A percentile compares a stretch with the other conserved stretches of the same genome.
Evolutionary conservation across 2,797 vertebrate genomes (phyloP).

Genomic region (Ctenopoma multispine): DNA sequence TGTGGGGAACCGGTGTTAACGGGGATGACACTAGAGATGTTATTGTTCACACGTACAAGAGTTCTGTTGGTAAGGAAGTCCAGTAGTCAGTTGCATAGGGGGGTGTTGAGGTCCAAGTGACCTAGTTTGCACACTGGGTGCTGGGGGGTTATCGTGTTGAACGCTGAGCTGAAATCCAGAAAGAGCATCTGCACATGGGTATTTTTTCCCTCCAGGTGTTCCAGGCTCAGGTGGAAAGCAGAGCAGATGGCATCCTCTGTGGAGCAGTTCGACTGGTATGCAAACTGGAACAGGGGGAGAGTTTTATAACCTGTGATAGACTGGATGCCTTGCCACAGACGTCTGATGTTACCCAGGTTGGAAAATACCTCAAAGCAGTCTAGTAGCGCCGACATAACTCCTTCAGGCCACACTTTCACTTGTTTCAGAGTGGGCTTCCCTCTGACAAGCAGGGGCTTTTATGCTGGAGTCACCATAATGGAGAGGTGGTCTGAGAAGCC

Average conservation of each 20-base stretch:
- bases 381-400: too few species aligned
- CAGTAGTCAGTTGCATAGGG: not conserved
- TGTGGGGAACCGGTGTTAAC: not conserved
- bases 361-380: too few species aligned
- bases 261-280: not conserved
- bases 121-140: not conserved
- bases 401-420: too few species aligned
- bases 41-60: not conserved
- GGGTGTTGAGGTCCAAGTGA: not conserved
- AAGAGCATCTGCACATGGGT: conserved; percentile 4
- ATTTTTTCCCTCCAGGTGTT: not conserved
- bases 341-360: too few species aligned
- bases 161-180: not conserved
- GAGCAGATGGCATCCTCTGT: not conserved
- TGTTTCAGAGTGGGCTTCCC: too few species aligned
- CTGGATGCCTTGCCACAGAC: too few species aligned
- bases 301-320: too few species aligned
- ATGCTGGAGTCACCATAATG: too few species aligned
- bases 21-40: not conserved
- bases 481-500: too few species aligned
- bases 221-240: not conserved
- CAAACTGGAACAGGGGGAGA: not conserved
- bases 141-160: not conserved
- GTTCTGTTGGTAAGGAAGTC: not conserved
- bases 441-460: too few species aligned